phyloP scores from a whole-genome alignment of 1,140 invertebrate species.

The Megalopta genalis region DNA sequence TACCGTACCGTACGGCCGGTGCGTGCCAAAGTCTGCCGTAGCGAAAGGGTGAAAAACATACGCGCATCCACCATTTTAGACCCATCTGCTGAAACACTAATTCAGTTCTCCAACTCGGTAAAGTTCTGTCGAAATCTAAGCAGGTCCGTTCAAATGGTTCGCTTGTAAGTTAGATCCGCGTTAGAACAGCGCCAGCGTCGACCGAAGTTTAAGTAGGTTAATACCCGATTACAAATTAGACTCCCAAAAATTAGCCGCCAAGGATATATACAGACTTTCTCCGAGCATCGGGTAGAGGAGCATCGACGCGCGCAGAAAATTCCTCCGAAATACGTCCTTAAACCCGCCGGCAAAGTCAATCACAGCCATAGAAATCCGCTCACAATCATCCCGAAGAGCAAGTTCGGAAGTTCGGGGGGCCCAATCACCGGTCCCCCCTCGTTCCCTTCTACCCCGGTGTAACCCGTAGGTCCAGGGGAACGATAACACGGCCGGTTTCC shows the following conservation, averaged over 20 bases:
- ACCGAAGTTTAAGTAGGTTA: no score
- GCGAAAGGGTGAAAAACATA: no score
- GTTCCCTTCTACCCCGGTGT: background rate
- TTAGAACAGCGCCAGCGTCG: no score
- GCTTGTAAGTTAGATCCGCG: no score
- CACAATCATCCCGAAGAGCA: conserved; percentile 15
- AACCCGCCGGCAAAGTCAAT: background rate
- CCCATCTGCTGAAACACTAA: no score
- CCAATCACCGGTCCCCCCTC: conserved; percentile 12
- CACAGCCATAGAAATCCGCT: background rate
- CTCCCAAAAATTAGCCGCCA: background rate
- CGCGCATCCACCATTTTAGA: no score
- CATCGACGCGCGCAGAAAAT: background rate
- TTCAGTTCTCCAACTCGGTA: no score
- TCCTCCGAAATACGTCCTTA: background rate
- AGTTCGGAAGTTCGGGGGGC: conserved; percentile 21
- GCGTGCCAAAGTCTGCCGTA: no score
- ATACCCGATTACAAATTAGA: background rate
- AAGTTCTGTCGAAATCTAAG: no score
- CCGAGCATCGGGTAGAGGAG: background rate
- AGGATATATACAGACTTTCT: background rate
- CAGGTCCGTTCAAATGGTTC: no score
- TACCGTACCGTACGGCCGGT: no score
- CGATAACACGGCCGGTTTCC: conserved; percentile 23
- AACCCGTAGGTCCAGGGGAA: conserved; percentile 4